Percentiles rank a stretch among this genome's conserved stretches.
phyloP scores from a whole-genome alignment of 1,140 invertebrate species.

The Eupristina koningsbergeri region DNA sequence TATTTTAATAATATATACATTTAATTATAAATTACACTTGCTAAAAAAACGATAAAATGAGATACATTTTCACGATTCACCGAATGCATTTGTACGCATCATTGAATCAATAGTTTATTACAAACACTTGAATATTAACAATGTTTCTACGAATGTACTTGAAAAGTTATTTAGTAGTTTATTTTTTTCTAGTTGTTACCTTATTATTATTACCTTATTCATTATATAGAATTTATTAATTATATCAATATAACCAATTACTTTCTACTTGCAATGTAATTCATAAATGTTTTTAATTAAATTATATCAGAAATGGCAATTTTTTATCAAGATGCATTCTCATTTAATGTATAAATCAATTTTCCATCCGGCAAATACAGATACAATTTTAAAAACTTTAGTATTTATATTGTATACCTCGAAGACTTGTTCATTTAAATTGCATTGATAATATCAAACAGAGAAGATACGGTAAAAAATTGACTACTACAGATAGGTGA shows the following conservation, averaged over 20 bases:
- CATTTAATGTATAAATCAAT: neutral
- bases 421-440: constrained; percentile 6
- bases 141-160: neutral
- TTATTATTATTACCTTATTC: too few species aligned
- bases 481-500: neutral
- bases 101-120: neutral
- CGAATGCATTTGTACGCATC: neutral
- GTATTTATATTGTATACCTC: neutral
- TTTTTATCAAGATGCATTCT: too few species aligned
- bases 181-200: too few species aligned
- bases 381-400: neutral
- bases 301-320: neutral
- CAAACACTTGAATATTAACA: neutral
- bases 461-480: neutral
- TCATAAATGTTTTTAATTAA: neutral
- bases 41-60: neutral
- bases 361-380: neutral
- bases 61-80: neutral
- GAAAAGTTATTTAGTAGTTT: neutral
- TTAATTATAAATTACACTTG: neutral
- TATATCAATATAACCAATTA: neutral
- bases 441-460: neutral
- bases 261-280: neutral
- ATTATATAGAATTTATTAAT: neutral
- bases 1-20: neutral